phyloP scores from a whole-genome alignment of 2,113 vertebrate genomes.

The Epinephelus lanceolatus region DNA sequence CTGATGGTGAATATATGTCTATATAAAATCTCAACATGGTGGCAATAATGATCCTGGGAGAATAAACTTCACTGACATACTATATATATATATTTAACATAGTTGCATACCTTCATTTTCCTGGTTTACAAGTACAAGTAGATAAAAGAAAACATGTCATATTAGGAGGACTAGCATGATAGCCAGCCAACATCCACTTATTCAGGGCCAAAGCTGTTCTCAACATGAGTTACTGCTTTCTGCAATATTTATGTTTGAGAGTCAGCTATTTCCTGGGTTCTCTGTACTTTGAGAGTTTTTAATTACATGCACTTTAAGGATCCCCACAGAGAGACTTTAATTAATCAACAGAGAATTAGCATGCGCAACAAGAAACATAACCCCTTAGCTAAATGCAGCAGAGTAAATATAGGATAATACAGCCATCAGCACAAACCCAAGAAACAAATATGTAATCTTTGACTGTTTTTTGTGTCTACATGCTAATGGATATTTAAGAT shows the following conservation, averaged over 20 bases:
- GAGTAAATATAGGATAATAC: conserved; percentile 41
- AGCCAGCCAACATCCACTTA: conserved; percentile 20
- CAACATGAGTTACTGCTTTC: conserved; percentile 19
- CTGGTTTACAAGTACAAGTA: not conserved
- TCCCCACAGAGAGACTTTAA: conserved; percentile 45
- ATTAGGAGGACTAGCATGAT: not conserved
- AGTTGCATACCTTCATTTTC: not conserved
- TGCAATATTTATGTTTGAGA: conserved; percentile 15
- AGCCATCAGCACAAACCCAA: conserved; percentile 34
- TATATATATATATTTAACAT: conserved; percentile 8
- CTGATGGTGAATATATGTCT: conserved; percentile 20
- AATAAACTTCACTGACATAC: conserved; percentile 25
- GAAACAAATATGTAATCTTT: conserved; percentile 1
- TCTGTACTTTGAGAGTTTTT: conserved; percentile 42
- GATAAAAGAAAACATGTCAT: conserved; percentile 24
- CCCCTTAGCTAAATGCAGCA: conserved; percentile 40
- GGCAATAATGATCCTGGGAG: conserved; percentile 11
- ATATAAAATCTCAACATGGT: conserved; percentile 17
- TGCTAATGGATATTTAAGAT: conserved; percentile 15
- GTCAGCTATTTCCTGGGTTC: conserved; percentile 21
- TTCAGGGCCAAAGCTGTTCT: conserved; percentile 22
- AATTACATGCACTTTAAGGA: conserved; percentile 57
- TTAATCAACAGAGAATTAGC: conserved; percentile 56
- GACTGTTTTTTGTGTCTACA: not conserved
- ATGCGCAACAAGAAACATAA: conserved; percentile 39